phyloP scores from a whole-genome alignment of 2,888 invertebrate species.

The Yponomeuta cagnagella region DNA sequence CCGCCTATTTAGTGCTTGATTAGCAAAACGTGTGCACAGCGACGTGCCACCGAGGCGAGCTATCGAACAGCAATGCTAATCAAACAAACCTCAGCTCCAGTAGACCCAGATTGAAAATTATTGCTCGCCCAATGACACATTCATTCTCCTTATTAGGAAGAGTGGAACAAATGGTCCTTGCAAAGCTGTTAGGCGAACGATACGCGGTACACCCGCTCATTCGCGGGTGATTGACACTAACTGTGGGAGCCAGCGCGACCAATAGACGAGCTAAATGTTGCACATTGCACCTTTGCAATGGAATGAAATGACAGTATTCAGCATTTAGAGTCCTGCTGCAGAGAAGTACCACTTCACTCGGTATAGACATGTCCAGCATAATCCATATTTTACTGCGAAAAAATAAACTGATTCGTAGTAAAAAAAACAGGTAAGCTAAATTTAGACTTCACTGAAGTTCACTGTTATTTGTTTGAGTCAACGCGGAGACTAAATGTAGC shows the following conservation, averaged over 20 bases:
- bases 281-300: background rate
- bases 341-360: too few species aligned
- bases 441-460: too few species aligned
- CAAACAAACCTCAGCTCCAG: background rate
- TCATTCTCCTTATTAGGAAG: constrained; percentile 64
- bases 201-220: constrained; percentile 28
- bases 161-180: constrained; percentile 61
- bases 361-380: too few species aligned
- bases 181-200: constrained; percentile 43
- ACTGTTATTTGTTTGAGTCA: too few species aligned
- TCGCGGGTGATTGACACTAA: constrained; percentile 16
- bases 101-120: constrained; percentile 57
- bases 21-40: constrained; percentile 68
- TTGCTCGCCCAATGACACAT: constrained; percentile 41
- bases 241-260: constrained; percentile 8
- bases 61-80: background rate
- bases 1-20: constrained; percentile 68
- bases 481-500: too few species aligned
- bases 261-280: background rate
- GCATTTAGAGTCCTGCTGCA: too few species aligned
- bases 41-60: constrained; percentile 20
- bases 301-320: too few species aligned
- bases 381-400: too few species aligned
- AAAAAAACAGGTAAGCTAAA: too few species aligned
- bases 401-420: too few species aligned